Evolutionary conservation across 2,797 vertebrate genomes (phyloP).

Genomic region (Typhlichthys subterraneus): DNA sequence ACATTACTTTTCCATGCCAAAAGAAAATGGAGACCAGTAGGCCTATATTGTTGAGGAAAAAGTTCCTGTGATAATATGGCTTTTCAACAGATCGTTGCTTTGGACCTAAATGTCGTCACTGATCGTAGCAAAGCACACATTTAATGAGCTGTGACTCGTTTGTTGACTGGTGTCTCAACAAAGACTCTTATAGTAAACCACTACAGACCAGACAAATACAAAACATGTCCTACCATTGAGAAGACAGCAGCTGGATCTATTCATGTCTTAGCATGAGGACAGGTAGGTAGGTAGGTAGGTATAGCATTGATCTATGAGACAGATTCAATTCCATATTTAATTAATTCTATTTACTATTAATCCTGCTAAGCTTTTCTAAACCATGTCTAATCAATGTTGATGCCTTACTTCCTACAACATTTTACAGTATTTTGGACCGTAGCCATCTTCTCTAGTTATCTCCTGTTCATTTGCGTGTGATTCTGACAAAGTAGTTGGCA

Average conservation of each 20-base stretch:
- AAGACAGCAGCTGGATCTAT: constrained; percentile 36
- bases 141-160: constrained; percentile 32
- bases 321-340: constrained; percentile 36
- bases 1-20: constrained; percentile 35
- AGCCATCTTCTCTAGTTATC: constrained; percentile 18
- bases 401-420: neutral
- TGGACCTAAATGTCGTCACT: constrained; percentile 47
- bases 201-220: constrained; percentile 39
- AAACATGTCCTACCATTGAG: constrained; percentile 33
- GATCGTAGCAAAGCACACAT: constrained; percentile 39
- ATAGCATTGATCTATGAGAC: constrained; percentile 36
- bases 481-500: constrained; percentile 53
- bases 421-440: constrained; percentile 18
- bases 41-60: constrained; percentile 28
- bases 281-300: constrained; percentile 18
- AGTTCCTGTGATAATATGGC: constrained; percentile 66
- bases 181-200: constrained; percentile 35
- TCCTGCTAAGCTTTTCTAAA: neutral
- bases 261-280: neutral
- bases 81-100: constrained; percentile 59
- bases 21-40: constrained; percentile 42
- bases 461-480: constrained; percentile 30
- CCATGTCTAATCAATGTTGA: neutral
- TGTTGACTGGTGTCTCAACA: constrained; percentile 34
- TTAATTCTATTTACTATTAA: neutral